Percentiles rank a stretch among this genome's conserved stretches.
Conservation (phyloP, 2,797 vertebrate genomes). For the Chromis chromis region DNA sequence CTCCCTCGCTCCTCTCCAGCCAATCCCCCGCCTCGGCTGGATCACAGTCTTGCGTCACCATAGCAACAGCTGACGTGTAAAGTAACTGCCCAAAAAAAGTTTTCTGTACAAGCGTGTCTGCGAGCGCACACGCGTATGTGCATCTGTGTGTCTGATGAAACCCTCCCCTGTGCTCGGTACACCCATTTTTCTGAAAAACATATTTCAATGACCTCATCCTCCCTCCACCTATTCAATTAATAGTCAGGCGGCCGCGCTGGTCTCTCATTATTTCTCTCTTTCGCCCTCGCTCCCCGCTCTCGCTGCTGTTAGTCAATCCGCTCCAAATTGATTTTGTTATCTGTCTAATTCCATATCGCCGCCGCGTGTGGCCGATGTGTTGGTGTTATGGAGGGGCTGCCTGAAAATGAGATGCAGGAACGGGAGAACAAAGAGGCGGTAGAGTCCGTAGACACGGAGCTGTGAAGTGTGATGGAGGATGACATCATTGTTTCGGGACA, state of each 20-base stretch:
- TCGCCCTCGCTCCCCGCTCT: not conserved
- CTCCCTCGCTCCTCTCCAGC: slow-evolving; percentile 69
- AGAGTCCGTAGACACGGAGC: slow-evolving; percentile 60
- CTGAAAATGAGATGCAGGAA: slow-evolving; percentile 59
- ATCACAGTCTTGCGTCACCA: slow-evolving; percentile 81
- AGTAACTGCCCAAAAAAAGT: slow-evolving; percentile 79
- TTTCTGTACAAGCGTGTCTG: slow-evolving; percentile 68
- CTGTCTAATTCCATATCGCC: slow-evolving; percentile 65
- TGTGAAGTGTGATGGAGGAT: slow-evolving; percentile 70
- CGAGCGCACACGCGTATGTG: slow-evolving; percentile 52
- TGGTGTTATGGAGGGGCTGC: slow-evolving; percentile 45
- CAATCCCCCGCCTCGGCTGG: slow-evolving; percentile 72
- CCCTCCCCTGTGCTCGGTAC: slow-evolving; percentile 64
- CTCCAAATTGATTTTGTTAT: slow-evolving; percentile 72
- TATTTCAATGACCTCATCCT: slow-evolving; percentile 76
- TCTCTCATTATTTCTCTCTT: slow-evolving; percentile 45
- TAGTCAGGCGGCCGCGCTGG: slow-evolving; percentile 37
- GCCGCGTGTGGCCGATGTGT: slow-evolving; percentile 54
- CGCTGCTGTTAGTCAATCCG: slow-evolving; percentile 52
- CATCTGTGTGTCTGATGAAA: slow-evolving; percentile 76
- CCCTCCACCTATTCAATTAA: slow-evolving; percentile 70
- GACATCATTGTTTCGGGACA: slow-evolving; percentile 81
- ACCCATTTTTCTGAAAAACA: slow-evolving; percentile 59
- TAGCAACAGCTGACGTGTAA: slow-evolving; percentile 88
- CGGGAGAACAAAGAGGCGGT: slow-evolving; percentile 68